These are phyloP conservation scores for Dendropsophus ebraccatus DNA, from an alignment of 2,113 vertebrate genomes.

Conservation along the genomic window DNA sequence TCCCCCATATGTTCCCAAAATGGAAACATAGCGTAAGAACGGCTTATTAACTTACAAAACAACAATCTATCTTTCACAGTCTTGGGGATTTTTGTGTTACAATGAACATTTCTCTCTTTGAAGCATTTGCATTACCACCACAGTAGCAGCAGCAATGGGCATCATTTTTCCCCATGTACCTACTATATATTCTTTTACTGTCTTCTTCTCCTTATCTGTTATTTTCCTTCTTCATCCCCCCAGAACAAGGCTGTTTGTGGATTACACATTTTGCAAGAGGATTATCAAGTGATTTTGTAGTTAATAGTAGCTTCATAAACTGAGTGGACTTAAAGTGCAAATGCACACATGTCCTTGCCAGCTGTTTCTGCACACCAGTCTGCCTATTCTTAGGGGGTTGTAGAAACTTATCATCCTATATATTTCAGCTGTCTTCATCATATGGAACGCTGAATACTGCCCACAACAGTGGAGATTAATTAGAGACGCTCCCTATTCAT, in stretches of 20 bases:
- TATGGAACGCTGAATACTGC: conserved; percentile 34
- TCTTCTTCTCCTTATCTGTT: conserved; percentile 21
- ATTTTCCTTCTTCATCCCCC: conserved; percentile 40
- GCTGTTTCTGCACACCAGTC: conserved; percentile 20
- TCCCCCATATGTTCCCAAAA: too few relatives aligned
- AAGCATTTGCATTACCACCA: not conserved
- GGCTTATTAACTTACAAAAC: too few relatives aligned
- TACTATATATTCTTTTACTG: not conserved
- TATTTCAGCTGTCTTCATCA: not conserved
- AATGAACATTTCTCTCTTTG: not conserved
- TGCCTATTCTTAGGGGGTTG: conserved; percentile 4
- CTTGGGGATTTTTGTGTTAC: not conserved
- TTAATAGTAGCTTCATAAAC: conserved; percentile 57
- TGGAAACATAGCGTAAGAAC: too few relatives aligned
- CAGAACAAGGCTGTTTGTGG: conserved; percentile 48
- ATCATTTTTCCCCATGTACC: not conserved
- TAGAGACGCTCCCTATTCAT: conserved; percentile 54
- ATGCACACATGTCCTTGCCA: conserved; percentile 51
- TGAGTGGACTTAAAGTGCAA: conserved; percentile 43
- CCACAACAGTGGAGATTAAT: conserved; percentile 53
- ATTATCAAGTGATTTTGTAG: conserved; percentile 53
- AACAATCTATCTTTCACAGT: not conserved
- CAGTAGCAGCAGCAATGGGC: not conserved
- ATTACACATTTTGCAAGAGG: conserved; percentile 50
- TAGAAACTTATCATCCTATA: conserved; percentile 6